Evolutionary conservation across 2,797 vertebrate species (phyloP).

Genomic region (Acanthiza pusilla): DNA sequence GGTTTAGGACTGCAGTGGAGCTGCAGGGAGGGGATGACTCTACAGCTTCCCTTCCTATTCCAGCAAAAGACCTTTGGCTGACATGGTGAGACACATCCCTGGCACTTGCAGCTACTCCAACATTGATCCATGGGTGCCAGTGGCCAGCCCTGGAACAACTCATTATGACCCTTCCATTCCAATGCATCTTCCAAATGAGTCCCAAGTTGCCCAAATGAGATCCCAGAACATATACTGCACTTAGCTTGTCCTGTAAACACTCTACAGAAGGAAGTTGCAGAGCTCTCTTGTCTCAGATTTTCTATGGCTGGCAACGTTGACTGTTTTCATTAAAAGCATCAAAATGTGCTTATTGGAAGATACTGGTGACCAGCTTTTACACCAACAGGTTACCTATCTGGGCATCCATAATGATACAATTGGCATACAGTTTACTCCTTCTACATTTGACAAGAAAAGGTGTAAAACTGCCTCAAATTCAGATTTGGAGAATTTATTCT

Average conservation of each 20-base stretch:
- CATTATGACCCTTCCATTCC: not conserved
- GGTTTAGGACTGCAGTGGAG: not conserved
- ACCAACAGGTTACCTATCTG: not conserved
- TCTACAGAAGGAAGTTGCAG: not conserved
- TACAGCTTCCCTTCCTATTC: not conserved
- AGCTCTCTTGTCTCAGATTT: not conserved
- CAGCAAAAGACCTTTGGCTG: not conserved
- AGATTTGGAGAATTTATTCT: not conserved
- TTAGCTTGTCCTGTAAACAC: not conserved
- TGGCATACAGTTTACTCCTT: not conserved
- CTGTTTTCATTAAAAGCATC: not conserved
- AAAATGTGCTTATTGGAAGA: not conserved
- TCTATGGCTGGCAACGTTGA: not conserved
- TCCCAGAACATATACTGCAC: not conserved
- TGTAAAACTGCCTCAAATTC: not conserved
- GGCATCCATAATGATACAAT: not conserved
- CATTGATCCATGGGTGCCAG: not conserved
- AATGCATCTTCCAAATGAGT: not conserved
- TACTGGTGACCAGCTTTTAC: not conserved
- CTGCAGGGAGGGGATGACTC: not conserved
- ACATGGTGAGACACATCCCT: not conserved
- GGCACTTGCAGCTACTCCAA: not conserved
- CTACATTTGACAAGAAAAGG: not conserved
- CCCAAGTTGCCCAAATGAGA: not conserved
- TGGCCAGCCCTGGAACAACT: not conserved